phyloP scores from a whole-genome alignment of 1,140 invertebrate species.

The Stegodyphus mimosarum region DNA sequence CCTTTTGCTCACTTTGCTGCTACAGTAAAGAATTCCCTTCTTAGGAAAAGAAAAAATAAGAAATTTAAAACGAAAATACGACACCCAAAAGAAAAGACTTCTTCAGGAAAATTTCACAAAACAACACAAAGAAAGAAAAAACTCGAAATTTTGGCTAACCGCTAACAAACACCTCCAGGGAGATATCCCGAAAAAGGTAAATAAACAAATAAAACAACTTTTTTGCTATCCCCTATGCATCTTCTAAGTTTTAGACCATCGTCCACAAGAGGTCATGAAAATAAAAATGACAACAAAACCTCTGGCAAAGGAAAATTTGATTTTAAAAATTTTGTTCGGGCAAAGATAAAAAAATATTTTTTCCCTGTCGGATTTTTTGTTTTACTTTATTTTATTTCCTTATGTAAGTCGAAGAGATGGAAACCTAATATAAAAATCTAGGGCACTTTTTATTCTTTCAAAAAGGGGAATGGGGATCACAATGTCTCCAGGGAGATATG shows the following conservation, averaged over 20 bases:
- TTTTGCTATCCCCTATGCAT: neutral
- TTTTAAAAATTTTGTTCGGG: conserved; percentile 16
- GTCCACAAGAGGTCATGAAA: conserved; percentile 28
- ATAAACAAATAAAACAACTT: no score
- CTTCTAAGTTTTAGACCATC: neutral
- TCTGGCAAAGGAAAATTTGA: conserved; percentile 21
- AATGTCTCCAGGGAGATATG: conserved; percentile 11
- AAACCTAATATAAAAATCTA: conserved; percentile 38
- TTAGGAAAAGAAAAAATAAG: no score
- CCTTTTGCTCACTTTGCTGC: no score
- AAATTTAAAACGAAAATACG: no score
- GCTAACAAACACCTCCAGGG: conserved; percentile 31
- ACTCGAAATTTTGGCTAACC: conserved; percentile 1
- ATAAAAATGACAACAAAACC: conserved; percentile 29
- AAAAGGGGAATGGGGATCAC: neutral
- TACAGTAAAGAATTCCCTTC: no score
- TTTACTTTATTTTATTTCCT: conserved; percentile 5
- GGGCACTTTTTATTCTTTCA: neutral
- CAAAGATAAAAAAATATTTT: conserved; percentile 8
- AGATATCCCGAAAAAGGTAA: neutral
- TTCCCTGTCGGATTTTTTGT: conserved; percentile 13
- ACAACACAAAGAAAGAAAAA: neutral
- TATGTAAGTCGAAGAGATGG: conserved; percentile 3
- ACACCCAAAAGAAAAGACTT: no score
- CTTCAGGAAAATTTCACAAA: neutral